A percentile compares a stretch with the other conserved stretches of the same genome.
These are phyloP conservation scores for Drosophila biarmipes DNA, from an alignment of 1,140 invertebrate species.

Conservation along the genomic window DNA sequence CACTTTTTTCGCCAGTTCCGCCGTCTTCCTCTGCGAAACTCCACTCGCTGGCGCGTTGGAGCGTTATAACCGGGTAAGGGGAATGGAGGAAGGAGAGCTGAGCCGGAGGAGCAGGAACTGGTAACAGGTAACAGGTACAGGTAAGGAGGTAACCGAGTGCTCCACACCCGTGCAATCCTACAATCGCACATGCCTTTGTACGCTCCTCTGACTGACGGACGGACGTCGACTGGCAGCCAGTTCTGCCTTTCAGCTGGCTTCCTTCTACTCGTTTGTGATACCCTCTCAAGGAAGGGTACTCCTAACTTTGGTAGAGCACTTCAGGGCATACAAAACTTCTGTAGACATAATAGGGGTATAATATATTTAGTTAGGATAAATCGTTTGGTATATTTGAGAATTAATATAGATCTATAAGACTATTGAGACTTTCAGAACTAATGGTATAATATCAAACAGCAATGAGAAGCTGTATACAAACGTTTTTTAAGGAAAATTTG, in stretches of 20 bases:
- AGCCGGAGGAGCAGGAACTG: conserved; percentile 28
- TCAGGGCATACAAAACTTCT: no score
- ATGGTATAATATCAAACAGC: no score
- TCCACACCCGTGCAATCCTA: conserved; percentile 19
- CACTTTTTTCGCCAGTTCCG: conserved; percentile 24
- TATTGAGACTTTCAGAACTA: no score
- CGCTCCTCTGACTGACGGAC: conserved; percentile 33
- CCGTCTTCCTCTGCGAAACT: conserved; percentile 29
- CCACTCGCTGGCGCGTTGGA: conserved; percentile 56
- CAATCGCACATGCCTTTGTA: conserved; percentile 33
- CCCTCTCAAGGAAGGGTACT: background rate
- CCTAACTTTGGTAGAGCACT: background rate
- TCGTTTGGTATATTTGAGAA: no score
- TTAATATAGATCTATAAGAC: no score
- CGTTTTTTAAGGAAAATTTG: no score
- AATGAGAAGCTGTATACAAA: no score
- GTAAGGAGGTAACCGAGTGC: conserved; percentile 22
- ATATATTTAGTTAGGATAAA: no score
- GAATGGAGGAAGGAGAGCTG: background rate
- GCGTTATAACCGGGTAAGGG: conserved; percentile 50
- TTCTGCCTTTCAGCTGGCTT: conserved; percentile 41
- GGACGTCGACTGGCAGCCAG: conserved; percentile 43
- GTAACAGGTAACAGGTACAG: conserved; percentile 24
- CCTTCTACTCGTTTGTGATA: conserved; percentile 22
- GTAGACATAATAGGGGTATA: no score